Percentiles rank a stretch among this genome's conserved stretches.
phyloP scores from a whole-genome alignment of 1,140 invertebrate genomes.

The Parapsyche elsis region DNA sequence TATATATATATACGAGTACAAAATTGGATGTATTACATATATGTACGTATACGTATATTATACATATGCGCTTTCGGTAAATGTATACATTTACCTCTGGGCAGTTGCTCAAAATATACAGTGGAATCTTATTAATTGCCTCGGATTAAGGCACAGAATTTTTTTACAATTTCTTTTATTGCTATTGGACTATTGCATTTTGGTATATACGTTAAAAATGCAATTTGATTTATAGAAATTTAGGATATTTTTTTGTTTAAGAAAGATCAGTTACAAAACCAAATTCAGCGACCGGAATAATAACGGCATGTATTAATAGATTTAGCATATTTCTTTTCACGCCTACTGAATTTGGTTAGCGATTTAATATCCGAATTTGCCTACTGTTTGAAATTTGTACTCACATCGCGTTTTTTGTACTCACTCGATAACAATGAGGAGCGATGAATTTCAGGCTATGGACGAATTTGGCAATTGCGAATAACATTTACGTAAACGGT shows the following conservation, averaged over 20 bases:
- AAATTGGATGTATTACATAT: neutral
- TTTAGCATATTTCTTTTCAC: neutral
- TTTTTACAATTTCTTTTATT: neutral
- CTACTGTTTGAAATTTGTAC: no score
- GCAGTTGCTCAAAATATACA: neutral
- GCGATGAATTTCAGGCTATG: no score
- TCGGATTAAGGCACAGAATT: constrained; percentile 1
- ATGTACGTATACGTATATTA: neutral
- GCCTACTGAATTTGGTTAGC: no score
- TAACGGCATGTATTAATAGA: neutral
- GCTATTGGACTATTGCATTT: neutral
- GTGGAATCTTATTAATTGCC: neutral
- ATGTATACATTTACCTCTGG: neutral
- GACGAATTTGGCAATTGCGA: no score
- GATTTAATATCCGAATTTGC: no score
- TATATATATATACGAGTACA: neutral
- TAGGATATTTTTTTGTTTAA: neutral
- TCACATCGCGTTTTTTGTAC: no score
- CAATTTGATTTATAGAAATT: neutral
- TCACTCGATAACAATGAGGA: no score
- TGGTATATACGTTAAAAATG: neutral
- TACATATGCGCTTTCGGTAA: neutral
- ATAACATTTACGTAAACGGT: no score
- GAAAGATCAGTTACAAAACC: neutral
- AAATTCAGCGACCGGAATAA: neutral